A percentile compares a stretch with the other conserved stretches of the same genome.
These are phyloP conservation scores for Diplolepis rosae DNA, from an alignment of 2,888 invertebrate species.

Conservation along the genomic window DNA sequence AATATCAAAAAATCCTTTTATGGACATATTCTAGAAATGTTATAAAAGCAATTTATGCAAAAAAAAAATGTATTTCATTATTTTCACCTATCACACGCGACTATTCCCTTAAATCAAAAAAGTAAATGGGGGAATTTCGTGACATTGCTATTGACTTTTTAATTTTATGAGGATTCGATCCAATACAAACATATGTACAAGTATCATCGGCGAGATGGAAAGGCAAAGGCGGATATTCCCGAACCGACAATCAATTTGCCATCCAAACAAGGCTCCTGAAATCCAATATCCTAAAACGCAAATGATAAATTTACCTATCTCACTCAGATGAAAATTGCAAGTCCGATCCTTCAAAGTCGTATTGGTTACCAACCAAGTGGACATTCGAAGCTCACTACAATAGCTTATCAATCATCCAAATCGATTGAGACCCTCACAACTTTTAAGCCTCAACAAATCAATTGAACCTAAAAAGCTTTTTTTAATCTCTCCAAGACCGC, in stretches of 20 bases:
- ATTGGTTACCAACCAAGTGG: not conserved
- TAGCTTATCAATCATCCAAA: constrained; percentile 10
- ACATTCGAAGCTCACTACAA: not conserved
- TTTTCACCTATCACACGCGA: too few species aligned
- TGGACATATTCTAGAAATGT: too few species aligned
- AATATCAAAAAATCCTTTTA: too few species aligned
- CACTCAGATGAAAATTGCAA: not conserved
- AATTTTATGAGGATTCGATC: too few species aligned
- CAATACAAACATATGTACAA: not conserved
- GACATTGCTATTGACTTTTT: too few species aligned
- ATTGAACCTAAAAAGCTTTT: not conserved
- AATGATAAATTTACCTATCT: not conserved
- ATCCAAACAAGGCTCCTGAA: not conserved
- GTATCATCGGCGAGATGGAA: not conserved
- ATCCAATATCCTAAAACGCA: not conserved
- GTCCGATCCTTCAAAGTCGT: not conserved
- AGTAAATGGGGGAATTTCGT: too few species aligned
- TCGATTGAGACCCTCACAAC: not conserved
- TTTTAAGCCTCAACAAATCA: constrained; percentile 1
- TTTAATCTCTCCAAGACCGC: not conserved
- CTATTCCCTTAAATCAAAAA: too few species aligned
- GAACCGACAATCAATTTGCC: constrained; percentile 5
- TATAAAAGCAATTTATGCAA: too few species aligned
- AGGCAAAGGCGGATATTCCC: not conserved
- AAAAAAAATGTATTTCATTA: too few species aligned